Evolutionary conservation across 2,888 invertebrate species (phyloP), one percentile per base, ranked within the genome.

Genomic region (Stomorhina lunata): DNA sequence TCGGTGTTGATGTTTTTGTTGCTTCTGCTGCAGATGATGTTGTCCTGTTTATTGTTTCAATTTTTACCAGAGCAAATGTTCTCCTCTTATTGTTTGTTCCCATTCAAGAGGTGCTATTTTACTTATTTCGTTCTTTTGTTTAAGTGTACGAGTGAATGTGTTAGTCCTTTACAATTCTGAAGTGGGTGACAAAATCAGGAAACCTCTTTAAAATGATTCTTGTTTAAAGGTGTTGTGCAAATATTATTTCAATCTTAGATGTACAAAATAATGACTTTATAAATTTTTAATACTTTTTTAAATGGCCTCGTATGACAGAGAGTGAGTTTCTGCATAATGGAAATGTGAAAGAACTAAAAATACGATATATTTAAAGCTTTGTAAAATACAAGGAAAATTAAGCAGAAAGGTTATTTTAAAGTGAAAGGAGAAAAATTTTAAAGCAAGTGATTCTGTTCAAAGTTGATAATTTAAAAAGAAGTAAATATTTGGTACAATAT

Each of bases 131-230:
- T 71, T 57, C 40, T 66, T 10, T 57, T 57, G 34, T 73, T 68
- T n/a, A n/a, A n/a, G n/a, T n/a, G n/a, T n/a, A n/a, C n/a, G n/a
- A n/a, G n/a, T n/a, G n/a, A n/a, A n/a, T 75, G 29, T 75, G 43
- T 69, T 73, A n/a, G n/a, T n/a, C n/a, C 80, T 81, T 59, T 65
- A 72, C 32, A 72, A 66, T 76, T 75, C 15, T 83, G 48, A 73
- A 84, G 86, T 85, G 86, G 85, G 87, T 87, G 87, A 86, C 85
- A 85, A 78, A 84, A 84, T 83, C 83, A 79, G 80, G 80, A 83
- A 75, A 71, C 79, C 59, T 75, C 76, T 81, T 72, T 68, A 73
- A 73, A 78, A n/a, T n/a, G n/a, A n/a, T n/a, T 73, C 29, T 73
- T 68, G 40, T 77, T 57, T 71, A 78, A 83, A 83, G 83, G 83